phyloP scores from a whole-genome alignment of 1,140 invertebrate species.

The Temnothorax nylanderi region DNA sequence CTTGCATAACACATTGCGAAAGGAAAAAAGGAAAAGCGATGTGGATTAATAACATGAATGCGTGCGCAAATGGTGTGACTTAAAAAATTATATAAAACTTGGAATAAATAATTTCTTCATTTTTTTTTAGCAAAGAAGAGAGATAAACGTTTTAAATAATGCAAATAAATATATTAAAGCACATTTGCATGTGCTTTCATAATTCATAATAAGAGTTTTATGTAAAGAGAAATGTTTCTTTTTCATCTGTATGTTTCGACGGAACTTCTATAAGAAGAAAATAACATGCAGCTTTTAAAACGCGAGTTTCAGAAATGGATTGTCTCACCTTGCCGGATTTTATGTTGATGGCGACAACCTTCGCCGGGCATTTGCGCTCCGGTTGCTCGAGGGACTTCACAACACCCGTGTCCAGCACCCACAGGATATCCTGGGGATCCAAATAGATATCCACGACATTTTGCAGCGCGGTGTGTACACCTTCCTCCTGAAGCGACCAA shows the following conservation, averaged over 20 bases:
- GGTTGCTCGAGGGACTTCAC: conserved; percentile 86
- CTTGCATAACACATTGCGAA: conserved; percentile 7
- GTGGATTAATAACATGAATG: background rate
- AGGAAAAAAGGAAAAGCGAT: background rate
- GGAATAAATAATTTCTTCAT: background rate
- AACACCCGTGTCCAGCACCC: conserved; percentile 88
- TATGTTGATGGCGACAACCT: conserved; percentile 86
- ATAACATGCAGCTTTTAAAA: background rate
- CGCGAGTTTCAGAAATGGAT: background rate
- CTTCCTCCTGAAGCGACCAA: conserved; percentile 88
- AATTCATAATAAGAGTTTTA: background rate
- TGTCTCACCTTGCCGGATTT: conserved; percentile 84
- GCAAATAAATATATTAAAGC: background rate
- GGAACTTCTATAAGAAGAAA: background rate
- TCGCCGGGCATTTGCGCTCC: conserved; percentile 85
- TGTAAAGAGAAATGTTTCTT: background rate
- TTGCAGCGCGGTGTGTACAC: conserved; percentile 86
- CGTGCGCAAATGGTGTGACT: background rate
- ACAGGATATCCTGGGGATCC: conserved; percentile 86
- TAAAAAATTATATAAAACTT: background rate
- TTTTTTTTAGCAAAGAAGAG: background rate
- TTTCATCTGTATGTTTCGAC: background rate
- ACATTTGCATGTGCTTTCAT: background rate
- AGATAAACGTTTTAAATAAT: background rate
- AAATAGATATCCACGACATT: conserved; percentile 88